These are phyloP conservation scores for Centroberyx gerrardi DNA, from an alignment of 2,797 vertebrate genomes.

Conservation along the genomic window DNA sequence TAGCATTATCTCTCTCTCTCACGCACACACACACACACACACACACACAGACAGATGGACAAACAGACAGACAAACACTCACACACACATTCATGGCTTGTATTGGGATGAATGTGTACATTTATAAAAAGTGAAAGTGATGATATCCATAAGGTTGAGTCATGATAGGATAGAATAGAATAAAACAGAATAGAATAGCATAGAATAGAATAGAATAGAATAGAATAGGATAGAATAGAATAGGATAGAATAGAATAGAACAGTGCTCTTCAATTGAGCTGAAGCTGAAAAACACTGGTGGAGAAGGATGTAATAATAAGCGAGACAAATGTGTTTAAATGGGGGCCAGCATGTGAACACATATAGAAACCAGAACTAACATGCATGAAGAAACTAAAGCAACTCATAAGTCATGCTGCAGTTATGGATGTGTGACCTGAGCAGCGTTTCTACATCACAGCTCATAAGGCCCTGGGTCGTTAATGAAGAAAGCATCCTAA, in stretches of 20 bases:
- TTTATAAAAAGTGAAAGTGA: conserved; percentile 22
- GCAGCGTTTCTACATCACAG: conserved; percentile 14
- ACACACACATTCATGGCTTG: background rate
- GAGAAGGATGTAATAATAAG: conserved; percentile 14
- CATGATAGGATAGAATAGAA: conserved; percentile 3
- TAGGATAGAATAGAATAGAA: too few relatives aligned
- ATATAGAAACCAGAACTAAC: conserved; percentile 61
- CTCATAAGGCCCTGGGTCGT: background rate
- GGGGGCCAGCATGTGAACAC: background rate
- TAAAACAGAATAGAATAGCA: background rate
- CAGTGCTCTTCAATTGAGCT: conserved; percentile 17
- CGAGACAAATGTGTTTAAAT: conserved; percentile 30
- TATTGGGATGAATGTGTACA: conserved; percentile 10
- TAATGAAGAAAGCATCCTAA: background rate
- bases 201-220: too few relatives aligned
- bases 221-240: too few relatives aligned
- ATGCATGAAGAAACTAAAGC: conserved; percentile 39
- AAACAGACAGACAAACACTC: conserved; percentile 1
- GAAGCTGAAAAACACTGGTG: conserved; percentile 30
- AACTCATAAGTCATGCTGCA: conserved; percentile 40
- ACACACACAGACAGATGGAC: conserved; percentile 19
- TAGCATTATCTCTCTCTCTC: conserved; percentile 50
- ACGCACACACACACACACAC: background rate
- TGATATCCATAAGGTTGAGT: conserved; percentile 30
- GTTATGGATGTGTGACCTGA: conserved; percentile 18